Percentiles rank a stretch among this genome's conserved stretches.
These are phyloP conservation scores for Malurus splendens DNA, from an alignment of 2,797 vertebrate genomes.

Conservation along the genomic window DNA sequence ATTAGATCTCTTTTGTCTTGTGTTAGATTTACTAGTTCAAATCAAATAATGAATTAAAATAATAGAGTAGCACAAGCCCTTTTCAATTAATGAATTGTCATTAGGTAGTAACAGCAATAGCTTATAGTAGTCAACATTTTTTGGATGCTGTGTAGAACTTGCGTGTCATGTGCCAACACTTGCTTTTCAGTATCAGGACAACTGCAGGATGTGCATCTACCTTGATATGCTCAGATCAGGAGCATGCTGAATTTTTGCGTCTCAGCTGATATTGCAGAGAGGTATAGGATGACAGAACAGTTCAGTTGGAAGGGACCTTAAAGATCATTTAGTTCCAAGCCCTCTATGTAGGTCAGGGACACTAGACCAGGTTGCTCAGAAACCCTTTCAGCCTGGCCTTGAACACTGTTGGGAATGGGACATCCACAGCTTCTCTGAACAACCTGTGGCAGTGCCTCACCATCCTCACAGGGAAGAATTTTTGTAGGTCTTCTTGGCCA, in stretches of 20 bases:
- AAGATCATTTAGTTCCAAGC: neutral
- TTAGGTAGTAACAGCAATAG: neutral
- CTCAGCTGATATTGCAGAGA: neutral
- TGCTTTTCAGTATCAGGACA: neutral
- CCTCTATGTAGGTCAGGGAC: neutral
- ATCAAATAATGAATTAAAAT: neutral
- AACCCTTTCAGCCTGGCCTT: neutral
- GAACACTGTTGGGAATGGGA: neutral
- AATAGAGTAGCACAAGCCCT: neutral
- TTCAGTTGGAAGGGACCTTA: neutral
- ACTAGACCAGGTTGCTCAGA: neutral
- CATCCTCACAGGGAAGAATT: neutral
- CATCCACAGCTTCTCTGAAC: neutral
- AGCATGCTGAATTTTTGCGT: neutral
- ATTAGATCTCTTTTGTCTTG: neutral
- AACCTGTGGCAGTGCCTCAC: neutral
- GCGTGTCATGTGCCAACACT: neutral
- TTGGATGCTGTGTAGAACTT: neutral
- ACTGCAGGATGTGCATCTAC: neutral
- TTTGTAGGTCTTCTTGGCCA: neutral
- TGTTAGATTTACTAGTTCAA: neutral
- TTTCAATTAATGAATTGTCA: neutral
- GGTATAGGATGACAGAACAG: neutral
- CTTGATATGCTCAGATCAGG: neutral
- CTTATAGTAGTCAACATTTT: neutral